Percentiles rank a stretch among this genome's conserved stretches.
Evolutionary conservation across 92 coral and sea anemone species (phyloP).

Genomic region (Phenganax marumi): DNA sequence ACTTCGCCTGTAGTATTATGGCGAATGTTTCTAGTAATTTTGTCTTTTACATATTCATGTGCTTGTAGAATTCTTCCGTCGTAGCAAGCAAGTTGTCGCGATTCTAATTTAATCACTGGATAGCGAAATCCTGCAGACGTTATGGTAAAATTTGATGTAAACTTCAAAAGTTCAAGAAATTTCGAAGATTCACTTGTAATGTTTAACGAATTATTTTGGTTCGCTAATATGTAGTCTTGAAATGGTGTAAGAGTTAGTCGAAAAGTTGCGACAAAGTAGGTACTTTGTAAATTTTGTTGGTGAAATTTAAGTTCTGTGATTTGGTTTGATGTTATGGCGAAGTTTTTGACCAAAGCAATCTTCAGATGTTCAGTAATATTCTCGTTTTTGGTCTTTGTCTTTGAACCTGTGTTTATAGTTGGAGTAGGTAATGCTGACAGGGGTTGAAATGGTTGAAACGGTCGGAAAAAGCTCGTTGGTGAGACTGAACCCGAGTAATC

Average conservation of each 20-base stretch:
- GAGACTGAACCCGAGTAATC: not conserved
- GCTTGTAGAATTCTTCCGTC: not conserved
- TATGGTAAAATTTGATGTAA: not conserved
- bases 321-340: not conserved
- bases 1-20: not conserved
- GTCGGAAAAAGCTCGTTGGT: no score
- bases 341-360: not conserved
- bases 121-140: not conserved
- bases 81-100: constrained; percentile 18
- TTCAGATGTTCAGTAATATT: not conserved
- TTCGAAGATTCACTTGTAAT: not conserved
- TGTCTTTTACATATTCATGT: not conserved
- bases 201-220: not conserved
- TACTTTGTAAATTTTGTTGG: not conserved
- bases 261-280: not conserved
- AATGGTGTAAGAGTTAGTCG: constrained; percentile 12
- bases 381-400: not conserved
- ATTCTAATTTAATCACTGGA: not conserved
- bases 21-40: not conserved
- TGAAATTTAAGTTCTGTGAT: not conserved
- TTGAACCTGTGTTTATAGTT: no score
- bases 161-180: constrained; percentile 11
- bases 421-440: no score
- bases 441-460: no score
- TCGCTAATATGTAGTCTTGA: not conserved